A percentile compares a stretch with the other conserved stretches of the same genome.
Conservation (phyloP, 2,888 invertebrate genomes). For the Amphipoea lucens region DNA sequence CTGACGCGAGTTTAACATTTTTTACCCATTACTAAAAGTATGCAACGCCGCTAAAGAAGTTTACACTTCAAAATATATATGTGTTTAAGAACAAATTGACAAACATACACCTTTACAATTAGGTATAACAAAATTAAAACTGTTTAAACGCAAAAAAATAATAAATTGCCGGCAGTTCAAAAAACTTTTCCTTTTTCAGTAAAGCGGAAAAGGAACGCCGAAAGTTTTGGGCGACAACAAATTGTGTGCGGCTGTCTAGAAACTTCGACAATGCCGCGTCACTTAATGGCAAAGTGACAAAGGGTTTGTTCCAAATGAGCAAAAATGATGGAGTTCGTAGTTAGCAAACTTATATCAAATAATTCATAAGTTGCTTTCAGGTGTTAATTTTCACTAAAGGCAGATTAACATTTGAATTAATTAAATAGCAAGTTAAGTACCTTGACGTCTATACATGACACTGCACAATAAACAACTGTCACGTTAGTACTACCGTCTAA, state of each 20-base stretch:
- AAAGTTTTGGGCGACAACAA: conserved; percentile 60
- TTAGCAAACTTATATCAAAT: conserved; percentile 6
- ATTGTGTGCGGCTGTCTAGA: conserved; percentile 55
- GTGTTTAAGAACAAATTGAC: not conserved
- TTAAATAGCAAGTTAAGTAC: not conserved
- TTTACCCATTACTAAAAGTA: no score
- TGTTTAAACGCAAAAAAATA: conserved; percentile 37
- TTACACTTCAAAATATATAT: not conserved
- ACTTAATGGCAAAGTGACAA: conserved; percentile 38
- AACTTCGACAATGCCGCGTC: conserved; percentile 56
- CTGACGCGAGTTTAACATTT: no score
- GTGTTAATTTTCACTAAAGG: not conserved
- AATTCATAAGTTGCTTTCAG: not conserved
- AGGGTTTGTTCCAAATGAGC: conserved; percentile 39
- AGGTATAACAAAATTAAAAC: conserved; percentile 34
- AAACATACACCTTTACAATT: not conserved
- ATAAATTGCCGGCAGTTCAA: conserved; percentile 37
- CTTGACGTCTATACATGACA: not conserved
- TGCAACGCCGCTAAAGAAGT: no score
- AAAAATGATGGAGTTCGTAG: conserved; percentile 29
- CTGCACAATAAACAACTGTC: not conserved
- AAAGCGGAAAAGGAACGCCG: conserved; percentile 36
- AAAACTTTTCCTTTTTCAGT: conserved; percentile 32
- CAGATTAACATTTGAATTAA: not conserved
- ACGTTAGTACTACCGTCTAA: no score